Evolutionary conservation across 2,113 vertebrate species (phyloP).

Genomic region (Brevimyrus niger): DNA sequence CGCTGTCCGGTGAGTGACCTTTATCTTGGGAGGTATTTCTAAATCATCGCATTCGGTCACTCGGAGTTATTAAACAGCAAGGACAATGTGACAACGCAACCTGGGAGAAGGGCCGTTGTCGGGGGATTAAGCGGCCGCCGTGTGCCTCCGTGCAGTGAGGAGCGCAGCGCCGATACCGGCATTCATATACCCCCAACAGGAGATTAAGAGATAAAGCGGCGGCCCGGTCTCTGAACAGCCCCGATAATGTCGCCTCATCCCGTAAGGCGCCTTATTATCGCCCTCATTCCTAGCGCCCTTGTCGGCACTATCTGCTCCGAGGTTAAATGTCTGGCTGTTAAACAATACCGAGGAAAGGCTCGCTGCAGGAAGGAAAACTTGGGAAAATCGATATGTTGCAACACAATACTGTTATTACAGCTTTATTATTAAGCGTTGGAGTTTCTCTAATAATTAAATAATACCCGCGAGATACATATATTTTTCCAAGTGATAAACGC

Average conservation of each 20-base stretch:
- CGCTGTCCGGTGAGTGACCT: not conserved
- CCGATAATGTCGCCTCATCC: constrained; percentile 3
- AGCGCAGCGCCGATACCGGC: not conserved
- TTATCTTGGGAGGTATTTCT: constrained; percentile 3
- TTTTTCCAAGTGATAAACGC: not conserved
- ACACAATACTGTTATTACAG: not conserved
- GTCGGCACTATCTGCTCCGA: not conserved
- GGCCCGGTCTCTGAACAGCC: not conserved
- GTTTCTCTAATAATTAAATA: not conserved
- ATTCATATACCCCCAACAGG: constrained; percentile 11
- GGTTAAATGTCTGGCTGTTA: not conserved
- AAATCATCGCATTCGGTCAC: constrained; percentile 7
- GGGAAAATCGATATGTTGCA: not conserved
- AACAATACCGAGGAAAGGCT: not conserved
- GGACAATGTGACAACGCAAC: not conserved
- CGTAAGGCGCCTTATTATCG: constrained; percentile 2
- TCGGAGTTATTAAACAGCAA: constrained; percentile 15
- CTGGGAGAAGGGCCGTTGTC: not conserved
- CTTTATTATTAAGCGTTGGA: not conserved
- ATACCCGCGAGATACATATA: not conserved
- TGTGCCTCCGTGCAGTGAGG: not conserved
- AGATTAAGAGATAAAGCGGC: constrained; percentile 14
- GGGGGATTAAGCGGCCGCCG: constrained; percentile 8
- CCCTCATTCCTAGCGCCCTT: not conserved
- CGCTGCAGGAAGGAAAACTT: not conserved